Base-by-base conservation (phyloP, 2,888 invertebrate genomes). In the Stegophylla sp. region DNA sequence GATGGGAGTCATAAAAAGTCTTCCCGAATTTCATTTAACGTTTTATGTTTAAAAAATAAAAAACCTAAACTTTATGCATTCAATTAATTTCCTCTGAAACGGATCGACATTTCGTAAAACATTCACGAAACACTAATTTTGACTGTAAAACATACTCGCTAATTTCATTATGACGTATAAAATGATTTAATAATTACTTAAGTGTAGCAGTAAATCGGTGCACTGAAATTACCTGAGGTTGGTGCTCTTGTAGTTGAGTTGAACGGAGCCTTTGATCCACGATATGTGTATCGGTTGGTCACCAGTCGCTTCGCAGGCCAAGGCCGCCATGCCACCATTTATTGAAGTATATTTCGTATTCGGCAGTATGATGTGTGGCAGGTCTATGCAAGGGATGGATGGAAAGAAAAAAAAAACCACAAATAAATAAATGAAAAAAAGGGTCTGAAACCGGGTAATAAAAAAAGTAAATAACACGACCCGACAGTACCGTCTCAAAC, bases 241-340 rank as follows among this genome's bases (percentile, higher is more conserved):
- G 12, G 67, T 9, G 48, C 34, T 61, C 34, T 79, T 79, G 23
- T 64, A 81, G 73, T 64, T 81, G 43, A 73, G 26, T 45, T 81
- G 72, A 1, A 64, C 59, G 12, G 81, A 72, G 1, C 72, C 81
- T 66, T 73, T 81, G 81, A 81, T 83, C 84, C 84, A 84, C 17
- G 83, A 82, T 43, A 84, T 83, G 20, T 83, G 83, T 26, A 84
- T 82, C 0, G 84, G 84, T n/a, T 83, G 81, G 59, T 84, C 84
- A 13, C 84, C 84, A 72, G 84, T 84, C 10, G 84, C 84, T 63
- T 84, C 84, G 75, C 84, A 84, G 3, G 82, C 69, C 74, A 84
- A 82, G 15, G 82, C 82, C 26, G 84, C 79, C 15, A 82, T 67
- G 17, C 84, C 84, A 1, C 84, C 84, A 13, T 81, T 73, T n/a